Conservation (phyloP, 2,797 vertebrate species). For the Poecilia velifera region DNA sequence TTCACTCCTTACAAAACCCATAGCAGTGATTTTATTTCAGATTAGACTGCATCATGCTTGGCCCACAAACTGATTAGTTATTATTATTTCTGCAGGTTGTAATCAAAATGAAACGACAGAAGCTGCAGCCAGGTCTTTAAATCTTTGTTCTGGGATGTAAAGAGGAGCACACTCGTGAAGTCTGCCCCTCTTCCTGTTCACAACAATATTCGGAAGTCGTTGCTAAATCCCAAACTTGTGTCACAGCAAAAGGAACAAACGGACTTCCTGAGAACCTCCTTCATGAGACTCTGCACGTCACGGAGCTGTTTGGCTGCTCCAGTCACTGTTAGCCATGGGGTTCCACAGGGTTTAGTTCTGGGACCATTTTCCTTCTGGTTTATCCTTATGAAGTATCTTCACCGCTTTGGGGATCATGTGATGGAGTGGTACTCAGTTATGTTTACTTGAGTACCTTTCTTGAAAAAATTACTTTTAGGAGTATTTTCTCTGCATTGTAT, state of each 20-base stretch:
- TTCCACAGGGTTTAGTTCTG: background rate
- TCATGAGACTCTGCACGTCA: slow-evolving; percentile 14
- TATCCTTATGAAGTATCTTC: background rate
- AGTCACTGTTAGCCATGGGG: background rate
- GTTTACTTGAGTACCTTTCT: too few species aligned
- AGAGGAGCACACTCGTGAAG: slow-evolving; percentile 3
- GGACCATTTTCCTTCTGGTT: background rate
- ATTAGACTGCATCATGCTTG: background rate
- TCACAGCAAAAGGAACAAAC: slow-evolving; percentile 27
- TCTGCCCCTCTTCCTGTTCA: slow-evolving; percentile 47
- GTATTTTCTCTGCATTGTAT: too few species aligned
- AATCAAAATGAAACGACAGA: background rate
- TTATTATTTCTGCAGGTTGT: background rate
- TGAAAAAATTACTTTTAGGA: too few species aligned
- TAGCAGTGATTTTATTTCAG: background rate
- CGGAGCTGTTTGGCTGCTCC: background rate
- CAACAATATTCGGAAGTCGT: slow-evolving; percentile 69
- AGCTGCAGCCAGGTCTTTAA: background rate
- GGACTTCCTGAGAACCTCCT: slow-evolving; percentile 10
- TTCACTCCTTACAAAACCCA: slow-evolving; percentile 6
- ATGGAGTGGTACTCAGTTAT: too few species aligned
- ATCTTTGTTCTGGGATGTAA: slow-evolving; percentile 18
- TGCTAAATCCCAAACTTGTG: slow-evolving; percentile 60
- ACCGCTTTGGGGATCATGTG: background rate
- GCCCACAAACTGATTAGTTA: background rate